Base-by-base conservation (phyloP, 2,888 invertebrate genomes). In the Ennomos erosarius region DNA sequence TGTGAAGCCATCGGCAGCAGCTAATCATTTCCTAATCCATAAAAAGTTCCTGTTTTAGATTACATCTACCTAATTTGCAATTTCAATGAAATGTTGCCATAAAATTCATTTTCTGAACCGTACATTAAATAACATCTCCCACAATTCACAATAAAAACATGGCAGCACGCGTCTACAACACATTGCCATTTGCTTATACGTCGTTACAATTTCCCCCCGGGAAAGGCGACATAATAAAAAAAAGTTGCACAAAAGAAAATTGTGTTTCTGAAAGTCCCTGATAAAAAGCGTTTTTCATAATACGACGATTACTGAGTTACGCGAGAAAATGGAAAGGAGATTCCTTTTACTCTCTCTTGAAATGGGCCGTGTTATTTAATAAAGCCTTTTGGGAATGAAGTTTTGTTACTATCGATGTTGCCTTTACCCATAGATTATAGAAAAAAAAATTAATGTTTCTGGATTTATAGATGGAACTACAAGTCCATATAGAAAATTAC, bases 211-310 rank as follows among this genome's bases (percentile, higher is more conserved):
- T 55, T 60, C 59, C 50, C 34, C 44, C 37, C 12, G 47, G 39
- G 40, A 53, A 55, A 60, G 37, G 49, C 59, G 55, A 9, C 45
- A 55, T 60, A 60, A 60, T 60, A 60, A 60, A 60, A 59, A 68
- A 67, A 78, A 74, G 67, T 73, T 71, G 68, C 70, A 70, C 75
- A 75, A 78, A 77, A 73, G 75, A 77, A 78, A 79, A 80, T 79
- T 80, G 75, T 77, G 71, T 78, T 76, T 72, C 68, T 55, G 67
- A 63, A 71, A 70, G 73, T 70, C 68, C 57, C 64, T 69, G 64
- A 75, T 74, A 76, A 73, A 66, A 67, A 59, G 46, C 68, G 70
- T 71, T 73, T 66, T 68, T 75, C 73, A 73, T 78, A 78, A 75
- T 76, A 74, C 62, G 59, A 59, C 70, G 72, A 76, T 78, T 77